phyloP scores from a whole-genome alignment of 2,888 invertebrate species.

The Bugula neritina region DNA sequence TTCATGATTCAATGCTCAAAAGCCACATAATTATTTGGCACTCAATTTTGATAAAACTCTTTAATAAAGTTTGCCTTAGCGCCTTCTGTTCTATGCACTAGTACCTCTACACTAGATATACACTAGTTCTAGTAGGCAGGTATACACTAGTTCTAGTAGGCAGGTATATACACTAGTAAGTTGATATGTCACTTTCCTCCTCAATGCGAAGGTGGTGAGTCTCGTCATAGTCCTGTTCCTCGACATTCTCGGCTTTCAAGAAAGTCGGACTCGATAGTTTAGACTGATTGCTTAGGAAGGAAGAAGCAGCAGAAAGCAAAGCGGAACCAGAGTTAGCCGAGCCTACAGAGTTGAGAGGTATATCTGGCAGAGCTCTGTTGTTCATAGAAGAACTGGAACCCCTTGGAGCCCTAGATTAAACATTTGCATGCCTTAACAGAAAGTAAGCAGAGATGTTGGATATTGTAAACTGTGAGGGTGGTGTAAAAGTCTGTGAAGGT shows the following conservation, averaged over 20 bases:
- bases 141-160: not conserved
- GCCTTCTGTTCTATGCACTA: too few species aligned
- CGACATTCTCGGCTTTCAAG: not conserved
- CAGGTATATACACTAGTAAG: not conserved
- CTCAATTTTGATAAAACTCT: too few species aligned
- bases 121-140: too few species aligned
- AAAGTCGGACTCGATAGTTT: not conserved
- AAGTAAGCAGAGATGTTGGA: too few species aligned
- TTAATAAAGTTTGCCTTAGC: too few species aligned
- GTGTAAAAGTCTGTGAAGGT: too few species aligned
- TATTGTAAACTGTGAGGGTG: too few species aligned
- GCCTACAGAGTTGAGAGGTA: not conserved
- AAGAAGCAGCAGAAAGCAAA: not conserved
- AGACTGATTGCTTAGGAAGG: not conserved
- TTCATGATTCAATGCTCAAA: too few species aligned
- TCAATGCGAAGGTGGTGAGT: not conserved
- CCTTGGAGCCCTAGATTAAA: not conserved
- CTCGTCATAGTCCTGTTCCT: slow-evolving; percentile 4
- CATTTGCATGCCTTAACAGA: too few species aligned
- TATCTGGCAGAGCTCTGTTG: slow-evolving; percentile 13
- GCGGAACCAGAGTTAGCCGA: not conserved
- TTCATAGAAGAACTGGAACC: not conserved
- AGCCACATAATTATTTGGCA: too few species aligned
- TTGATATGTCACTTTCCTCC: not conserved
- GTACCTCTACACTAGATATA: not conserved